A percentile compares a stretch with the other conserved stretches of the same genome.
These are phyloP conservation scores for Apis dorsata DNA, from an alignment of 1,140 invertebrate genomes.

Conservation along the genomic window DNA sequence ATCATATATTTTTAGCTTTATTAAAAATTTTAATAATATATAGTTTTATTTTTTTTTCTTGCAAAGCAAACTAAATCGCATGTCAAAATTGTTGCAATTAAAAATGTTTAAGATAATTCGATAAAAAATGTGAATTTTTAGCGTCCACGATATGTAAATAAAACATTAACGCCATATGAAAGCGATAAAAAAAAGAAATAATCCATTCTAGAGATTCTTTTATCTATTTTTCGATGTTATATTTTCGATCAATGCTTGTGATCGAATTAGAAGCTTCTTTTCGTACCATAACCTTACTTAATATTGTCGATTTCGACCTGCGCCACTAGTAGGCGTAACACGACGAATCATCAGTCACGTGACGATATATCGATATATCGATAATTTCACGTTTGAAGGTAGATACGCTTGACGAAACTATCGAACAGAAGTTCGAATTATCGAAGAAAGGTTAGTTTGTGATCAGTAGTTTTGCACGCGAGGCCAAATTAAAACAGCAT, in stretches of 20 bases:
- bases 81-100: background rate
- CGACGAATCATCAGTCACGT: background rate
- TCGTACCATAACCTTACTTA: constrained; percentile 36
- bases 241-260: background rate
- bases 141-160: background rate
- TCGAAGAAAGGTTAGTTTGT: background rate
- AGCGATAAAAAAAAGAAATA: background rate
- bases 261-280: constrained; percentile 9
- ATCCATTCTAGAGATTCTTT: background rate
- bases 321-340: background rate
- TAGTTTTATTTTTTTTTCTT: background rate
- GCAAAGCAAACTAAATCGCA: background rate
- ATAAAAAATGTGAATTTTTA: background rate
- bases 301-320: constrained; percentile 25
- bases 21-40: background rate
- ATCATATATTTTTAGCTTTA: constrained; percentile 16
- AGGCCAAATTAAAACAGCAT: constrained; percentile 5
- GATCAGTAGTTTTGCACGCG: background rate
- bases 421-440: constrained; percentile 18
- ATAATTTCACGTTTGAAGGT: constrained; percentile 35
- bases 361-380: background rate
- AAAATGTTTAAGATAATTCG: background rate
- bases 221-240: background rate
- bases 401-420: constrained; percentile 12
- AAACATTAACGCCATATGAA: background rate